Evolutionary conservation across 2,888 invertebrate genomes (phyloP), one percentile per base, ranked within the genome.

Genomic region (Pegoplata infirma): DNA sequence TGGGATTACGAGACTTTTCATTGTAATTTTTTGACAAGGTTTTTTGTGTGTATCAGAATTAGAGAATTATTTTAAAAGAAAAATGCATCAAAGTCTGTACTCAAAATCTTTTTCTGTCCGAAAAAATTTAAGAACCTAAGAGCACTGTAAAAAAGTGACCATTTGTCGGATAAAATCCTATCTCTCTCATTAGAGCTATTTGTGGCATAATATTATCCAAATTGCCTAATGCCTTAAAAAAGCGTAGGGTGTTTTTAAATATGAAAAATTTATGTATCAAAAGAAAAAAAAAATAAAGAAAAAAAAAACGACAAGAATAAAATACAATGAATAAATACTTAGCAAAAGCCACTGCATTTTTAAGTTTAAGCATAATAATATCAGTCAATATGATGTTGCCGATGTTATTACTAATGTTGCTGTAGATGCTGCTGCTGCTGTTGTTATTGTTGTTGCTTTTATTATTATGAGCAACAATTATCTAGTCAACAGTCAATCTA

Each of bases 401-500:
- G 82, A 82, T 83, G 83, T 83, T 81, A 82, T 84, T 83, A 83
- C 32, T 63, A 4, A 28, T 67, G 53, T 32, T 59, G n/a, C 16
- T 49, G 49, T 44, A 56, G 56, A 32, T 51, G 3, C 64, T 68
- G 46, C 25, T 46, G 32, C 28, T 55, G 49, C 23, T 69, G 61
- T 46, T 69, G 69, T 40, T 68, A 58, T 58, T 69, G 59, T 67
- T 77, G 32, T 74, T 77, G 68, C 64, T 74, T 21, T 25, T 51
- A 21, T 51, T 36, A 36, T 69, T 58, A 56, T 55, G 73, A 85
- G 82, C 85, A 85, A 86, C 87, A 87, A 87, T 87, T 87, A 87
- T 87, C 86, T 87, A 86, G 86, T 87, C 87, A 86, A 83, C 86
- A 87, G 87, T 86, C 82, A 84, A 83, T 84, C 86, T 86, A 81